Conservation (phyloP, 2,113 vertebrate genomes). For the Glareola pratincola region DNA sequence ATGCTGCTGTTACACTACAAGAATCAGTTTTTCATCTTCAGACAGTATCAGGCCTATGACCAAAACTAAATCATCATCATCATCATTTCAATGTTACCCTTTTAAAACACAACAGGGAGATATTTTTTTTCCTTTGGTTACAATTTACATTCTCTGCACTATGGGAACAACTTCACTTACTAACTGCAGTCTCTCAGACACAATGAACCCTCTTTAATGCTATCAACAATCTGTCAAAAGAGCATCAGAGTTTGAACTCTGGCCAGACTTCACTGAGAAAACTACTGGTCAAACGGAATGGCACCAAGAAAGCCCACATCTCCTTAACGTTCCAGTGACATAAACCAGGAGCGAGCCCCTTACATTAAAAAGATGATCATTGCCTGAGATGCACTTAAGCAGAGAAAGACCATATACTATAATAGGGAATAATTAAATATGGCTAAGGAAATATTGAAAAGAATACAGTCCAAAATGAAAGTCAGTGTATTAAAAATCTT, state of each 20-base stretch:
- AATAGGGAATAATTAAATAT: neutral
- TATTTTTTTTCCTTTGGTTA: neutral
- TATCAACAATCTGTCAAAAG: neutral
- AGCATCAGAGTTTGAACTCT: neutral
- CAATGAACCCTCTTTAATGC: neutral
- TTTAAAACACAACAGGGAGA: neutral
- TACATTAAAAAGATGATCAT: neutral
- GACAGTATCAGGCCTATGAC: neutral
- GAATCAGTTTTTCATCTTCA: neutral
- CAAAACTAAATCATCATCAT: neutral
- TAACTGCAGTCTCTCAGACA: neutral
- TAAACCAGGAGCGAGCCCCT: accelerated
- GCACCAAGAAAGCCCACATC: neutral
- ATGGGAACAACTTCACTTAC: neutral
- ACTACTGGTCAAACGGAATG: neutral
- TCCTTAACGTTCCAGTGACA: neutral
- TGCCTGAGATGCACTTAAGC: neutral
- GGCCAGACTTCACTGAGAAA: neutral
- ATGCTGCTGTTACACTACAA: neutral
- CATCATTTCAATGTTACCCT: neutral
- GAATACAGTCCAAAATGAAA: neutral
- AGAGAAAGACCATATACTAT: neutral
- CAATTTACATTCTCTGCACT: neutral
- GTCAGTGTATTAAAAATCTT: neutral
- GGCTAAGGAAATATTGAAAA: neutral